Evolutionary conservation across 1,140 invertebrate species (phyloP), one percentile per base, ranked within the genome.

Genomic region (Ganaspis sp.): DNA sequence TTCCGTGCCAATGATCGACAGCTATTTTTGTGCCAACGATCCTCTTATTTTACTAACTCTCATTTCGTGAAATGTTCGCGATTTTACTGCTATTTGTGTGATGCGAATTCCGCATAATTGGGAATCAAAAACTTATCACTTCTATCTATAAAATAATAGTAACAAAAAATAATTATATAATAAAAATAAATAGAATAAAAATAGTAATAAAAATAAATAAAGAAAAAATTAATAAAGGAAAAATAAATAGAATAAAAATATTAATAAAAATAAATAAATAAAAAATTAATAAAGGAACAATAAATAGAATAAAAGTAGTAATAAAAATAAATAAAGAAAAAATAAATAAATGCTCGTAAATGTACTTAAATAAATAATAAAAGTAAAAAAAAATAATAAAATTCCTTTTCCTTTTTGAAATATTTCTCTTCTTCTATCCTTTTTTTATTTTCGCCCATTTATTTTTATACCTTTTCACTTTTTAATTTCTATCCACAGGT

Each of bases 401-500:
- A n/a, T n/a, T n/a, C n/a, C n/a, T n/a, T n/a, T n/a, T n/a, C n/a
- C n/a, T n/a, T n/a, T n/a, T n/a, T n/a, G n/a, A n/a, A n/a, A n/a
- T n/a, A n/a, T n/a, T n/a, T n/a, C n/a, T n/a, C n/a, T n/a, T n/a
- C n/a, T n/a, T n/a, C n/a, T n/a, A n/a, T n/a, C n/a, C n/a, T n/a
- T n/a, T n/a, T n/a, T n/a, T n/a, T n/a, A n/a, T n/a, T n/a, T n/a
- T n/a, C n/a, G n/a, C n/a, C n/a, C 9, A 17, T 19, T 34, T 53
- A 49, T 37, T 34, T n/a, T 49, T 29, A 15, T 29, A 49, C 6
- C 1, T 69, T 45, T 70, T 26, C 17, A 29, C 17, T 54, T 40
- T 34, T 49, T 26, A 29, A 45, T n/a, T 37, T 15, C 9, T 73
- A 29, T 72, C 12, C 4, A 12, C 86, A 96, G 95, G 93, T 96